Conservation (phyloP, 1,140 invertebrate species). For the Lordiphosa stackelbergi region DNA sequence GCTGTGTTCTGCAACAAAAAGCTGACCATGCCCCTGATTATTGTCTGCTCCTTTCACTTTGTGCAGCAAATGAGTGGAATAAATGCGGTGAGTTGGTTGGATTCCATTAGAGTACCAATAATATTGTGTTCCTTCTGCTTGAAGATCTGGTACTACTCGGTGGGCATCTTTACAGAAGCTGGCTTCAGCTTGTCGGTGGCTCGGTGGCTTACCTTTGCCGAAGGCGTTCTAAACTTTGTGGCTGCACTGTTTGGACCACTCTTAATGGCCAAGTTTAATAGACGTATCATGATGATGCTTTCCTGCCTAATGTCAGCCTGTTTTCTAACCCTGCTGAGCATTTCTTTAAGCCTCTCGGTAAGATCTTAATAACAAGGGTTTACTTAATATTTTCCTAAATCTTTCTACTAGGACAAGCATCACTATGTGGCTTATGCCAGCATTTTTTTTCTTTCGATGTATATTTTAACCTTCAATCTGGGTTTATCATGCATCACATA, state of each 20-base stretch:
- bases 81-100: slow-evolving; percentile 82
- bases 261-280: slow-evolving; percentile 79
- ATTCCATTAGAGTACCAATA: background rate
- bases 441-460: slow-evolving; percentile 81
- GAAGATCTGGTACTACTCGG: slow-evolving; percentile 86
- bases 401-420: slow-evolving; percentile 74
- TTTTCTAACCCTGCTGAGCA: slow-evolving; percentile 78
- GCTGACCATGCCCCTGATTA: slow-evolving; percentile 80
- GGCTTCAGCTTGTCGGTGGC: slow-evolving; percentile 78
- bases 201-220: slow-evolving; percentile 82
- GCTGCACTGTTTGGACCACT: slow-evolving; percentile 80
- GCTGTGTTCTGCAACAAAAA: slow-evolving; percentile 19
- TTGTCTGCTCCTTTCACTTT: slow-evolving; percentile 84
- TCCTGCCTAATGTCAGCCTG: slow-evolving; percentile 78
- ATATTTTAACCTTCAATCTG: slow-evolving; percentile 87
- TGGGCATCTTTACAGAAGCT: slow-evolving; percentile 81
- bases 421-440: slow-evolving; percentile 80
- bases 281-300: slow-evolving; percentile 78
- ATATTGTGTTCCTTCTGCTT: background rate
- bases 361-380: background rate
- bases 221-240: slow-evolving; percentile 81
- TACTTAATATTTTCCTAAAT: background rate
- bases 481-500: slow-evolving; percentile 90
- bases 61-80: slow-evolving; percentile 91
- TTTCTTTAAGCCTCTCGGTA: slow-evolving; percentile 79